phyloP scores from a whole-genome alignment of 1,140 invertebrate species.

The Ceratosolen solmsi region DNA sequence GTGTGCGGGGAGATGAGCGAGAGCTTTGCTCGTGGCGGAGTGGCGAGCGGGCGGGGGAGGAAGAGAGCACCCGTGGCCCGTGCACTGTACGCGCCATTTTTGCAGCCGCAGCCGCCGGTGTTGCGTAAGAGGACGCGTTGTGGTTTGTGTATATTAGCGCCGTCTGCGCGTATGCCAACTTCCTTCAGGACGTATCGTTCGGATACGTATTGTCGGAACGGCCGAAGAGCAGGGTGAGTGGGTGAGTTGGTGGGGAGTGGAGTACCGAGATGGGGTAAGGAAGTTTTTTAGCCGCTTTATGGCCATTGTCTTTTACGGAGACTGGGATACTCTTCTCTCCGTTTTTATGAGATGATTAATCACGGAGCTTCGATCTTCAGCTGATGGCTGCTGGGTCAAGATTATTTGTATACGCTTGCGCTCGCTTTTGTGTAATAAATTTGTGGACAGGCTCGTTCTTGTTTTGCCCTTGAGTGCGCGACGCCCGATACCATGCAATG shows the following conservation, averaged over 20 bases:
- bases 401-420: constrained; percentile 40
- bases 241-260: neutral
- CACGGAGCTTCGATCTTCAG: constrained; percentile 43
- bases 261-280: neutral
- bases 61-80: too few species aligned
- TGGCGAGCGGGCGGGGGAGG: constrained; percentile 35
- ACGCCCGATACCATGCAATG: neutral
- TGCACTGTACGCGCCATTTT: constrained; percentile 57
- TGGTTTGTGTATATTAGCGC: too few species aligned
- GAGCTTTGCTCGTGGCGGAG: constrained; percentile 35
- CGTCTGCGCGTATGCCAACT: too few species aligned
- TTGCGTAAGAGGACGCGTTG: constrained; percentile 56
- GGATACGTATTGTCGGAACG: neutral
- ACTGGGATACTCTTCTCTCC: constrained; percentile 10
- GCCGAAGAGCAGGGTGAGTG: neutral
- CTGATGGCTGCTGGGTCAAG: constrained; percentile 27
- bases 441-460: constrained; percentile 1
- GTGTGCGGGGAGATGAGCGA: constrained; percentile 40
- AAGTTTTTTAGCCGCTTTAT: constrained; percentile 44
- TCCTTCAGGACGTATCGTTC: constrained; percentile 12
- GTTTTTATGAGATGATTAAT: constrained; percentile 50
- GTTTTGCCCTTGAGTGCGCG: constrained; percentile 6
- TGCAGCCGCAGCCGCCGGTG: constrained; percentile 57
- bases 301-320: constrained; percentile 44
- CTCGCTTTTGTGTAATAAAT: constrained; percentile 36